Conservation (phyloP, 2,797 vertebrate genomes). For the Syngnathus rostellatus region DNA sequence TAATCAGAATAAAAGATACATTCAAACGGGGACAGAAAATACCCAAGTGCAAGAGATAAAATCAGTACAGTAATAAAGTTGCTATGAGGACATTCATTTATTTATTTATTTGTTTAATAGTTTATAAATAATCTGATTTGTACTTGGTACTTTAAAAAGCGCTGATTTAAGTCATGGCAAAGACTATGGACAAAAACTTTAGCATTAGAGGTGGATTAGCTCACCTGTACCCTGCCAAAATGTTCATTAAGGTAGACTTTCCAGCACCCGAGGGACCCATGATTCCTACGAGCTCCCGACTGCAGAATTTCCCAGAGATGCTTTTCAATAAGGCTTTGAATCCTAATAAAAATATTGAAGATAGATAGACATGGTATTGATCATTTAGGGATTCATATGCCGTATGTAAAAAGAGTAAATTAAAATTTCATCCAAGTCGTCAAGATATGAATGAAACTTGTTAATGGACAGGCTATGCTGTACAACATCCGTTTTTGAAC, state of each 20-base stretch:
- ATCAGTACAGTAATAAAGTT: background rate
- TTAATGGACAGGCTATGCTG: too few species aligned
- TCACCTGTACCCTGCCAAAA: constrained; percentile 92
- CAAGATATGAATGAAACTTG: too few species aligned
- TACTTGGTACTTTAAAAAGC: background rate
- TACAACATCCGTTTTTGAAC: too few species aligned
- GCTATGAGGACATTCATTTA: too few species aligned
- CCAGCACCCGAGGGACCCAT: constrained; percentile 92
- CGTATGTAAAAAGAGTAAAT: too few species aligned
- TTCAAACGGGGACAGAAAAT: background rate
- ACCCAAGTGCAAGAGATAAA: background rate
- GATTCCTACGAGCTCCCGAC: constrained; percentile 84
- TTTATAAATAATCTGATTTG: too few species aligned
- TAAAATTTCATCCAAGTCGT: too few species aligned
- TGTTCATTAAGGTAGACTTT: constrained; percentile 93
- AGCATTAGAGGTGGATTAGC: background rate
- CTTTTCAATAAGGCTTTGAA: constrained; percentile 90
- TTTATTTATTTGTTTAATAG: too few species aligned
- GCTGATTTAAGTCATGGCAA: background rate
- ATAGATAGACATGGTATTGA: background rate
- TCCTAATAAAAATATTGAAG: constrained; percentile 57
- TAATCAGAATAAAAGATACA: constrained; percentile 32
- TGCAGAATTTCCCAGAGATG: constrained; percentile 86
- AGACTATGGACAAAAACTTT: background rate
- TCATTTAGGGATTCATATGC: background rate